A percentile compares a stretch with the other conserved stretches of the same genome.
These are phyloP conservation scores for Nettapus auritus DNA, from an alignment of 2,113 vertebrate species.

Conservation along the genomic window DNA sequence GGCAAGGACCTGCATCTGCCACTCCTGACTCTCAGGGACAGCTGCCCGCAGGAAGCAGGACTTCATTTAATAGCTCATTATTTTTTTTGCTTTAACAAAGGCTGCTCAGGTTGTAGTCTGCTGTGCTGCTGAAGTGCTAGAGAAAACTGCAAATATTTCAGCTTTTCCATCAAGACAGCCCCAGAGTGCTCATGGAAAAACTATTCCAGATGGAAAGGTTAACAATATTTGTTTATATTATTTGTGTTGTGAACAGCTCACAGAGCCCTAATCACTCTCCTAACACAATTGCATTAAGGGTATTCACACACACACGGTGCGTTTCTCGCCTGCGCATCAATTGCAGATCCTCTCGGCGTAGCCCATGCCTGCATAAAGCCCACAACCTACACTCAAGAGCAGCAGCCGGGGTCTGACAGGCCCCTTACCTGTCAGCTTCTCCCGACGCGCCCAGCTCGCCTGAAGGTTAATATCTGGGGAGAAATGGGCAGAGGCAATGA, in stretches of 20 bases:
- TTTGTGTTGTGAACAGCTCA: conserved; percentile 64
- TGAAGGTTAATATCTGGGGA: not conserved
- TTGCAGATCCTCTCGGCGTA: not conserved
- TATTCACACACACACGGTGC: conserved; percentile 32
- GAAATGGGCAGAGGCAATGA: not conserved
- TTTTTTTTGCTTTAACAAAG: conserved; percentile 58
- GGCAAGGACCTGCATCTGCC: not conserved
- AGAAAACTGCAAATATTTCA: conserved; percentile 39
- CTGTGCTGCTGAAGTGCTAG: not conserved
- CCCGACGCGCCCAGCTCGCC: not conserved
- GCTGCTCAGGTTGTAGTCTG: not conserved
- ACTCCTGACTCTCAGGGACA: not conserved
- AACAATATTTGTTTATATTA: conserved; percentile 65
- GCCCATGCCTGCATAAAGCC: not conserved
- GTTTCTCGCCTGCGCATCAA: not conserved
- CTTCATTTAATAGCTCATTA: conserved; percentile 56
- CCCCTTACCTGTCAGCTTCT: not conserved
- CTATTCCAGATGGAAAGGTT: conserved; percentile 55
- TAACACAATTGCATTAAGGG: conserved; percentile 56
- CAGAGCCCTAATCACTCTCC: conserved; percentile 61
- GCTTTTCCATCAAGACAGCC: conserved; percentile 22
- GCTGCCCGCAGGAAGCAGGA: not conserved
- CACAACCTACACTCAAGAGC: not conserved
- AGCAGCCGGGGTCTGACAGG: not conserved
- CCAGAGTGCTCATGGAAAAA: conserved; percentile 38